Percentiles rank a stretch among this genome's conserved stretches.
These are phyloP conservation scores for Galerucella nymphaeae DNA, from an alignment of 2,888 invertebrate species.

Conservation along the genomic window DNA sequence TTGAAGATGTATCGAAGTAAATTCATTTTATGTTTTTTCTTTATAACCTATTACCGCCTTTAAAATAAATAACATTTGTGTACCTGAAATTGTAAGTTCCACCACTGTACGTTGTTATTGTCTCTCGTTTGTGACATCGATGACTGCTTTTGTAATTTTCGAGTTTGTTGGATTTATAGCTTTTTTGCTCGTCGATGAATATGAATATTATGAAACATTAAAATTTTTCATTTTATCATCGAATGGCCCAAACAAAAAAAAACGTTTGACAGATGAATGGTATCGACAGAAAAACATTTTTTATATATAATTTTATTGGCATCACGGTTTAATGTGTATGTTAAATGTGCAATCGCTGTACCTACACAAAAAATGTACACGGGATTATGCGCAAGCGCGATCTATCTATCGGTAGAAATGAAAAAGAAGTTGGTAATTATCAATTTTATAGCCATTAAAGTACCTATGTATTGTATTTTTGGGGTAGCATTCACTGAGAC, in stretches of 20 bases:
- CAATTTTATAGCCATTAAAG: no score
- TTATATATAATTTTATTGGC: not conserved
- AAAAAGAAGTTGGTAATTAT: no score
- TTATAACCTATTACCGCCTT: not conserved
- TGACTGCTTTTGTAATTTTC: slow-evolving; percentile 55
- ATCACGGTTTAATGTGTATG: not conserved
- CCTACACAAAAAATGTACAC: no score
- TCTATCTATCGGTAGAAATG: no score
- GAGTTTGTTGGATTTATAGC: slow-evolving; percentile 44
- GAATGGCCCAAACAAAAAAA: slow-evolving; percentile 10
- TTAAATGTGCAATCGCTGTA: slow-evolving; percentile 11
- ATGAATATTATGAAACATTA: slow-evolving; percentile 40
- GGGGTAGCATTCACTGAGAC: no score
- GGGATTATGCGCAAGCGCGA: no score
- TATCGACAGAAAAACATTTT: slow-evolving; percentile 6
- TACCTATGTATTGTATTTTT: no score
- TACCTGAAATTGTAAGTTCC: slow-evolving; percentile 14
- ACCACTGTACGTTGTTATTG: slow-evolving; percentile 41
- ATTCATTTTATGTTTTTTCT: not conserved
- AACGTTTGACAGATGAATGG: not conserved
- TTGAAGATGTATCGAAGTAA: no score
- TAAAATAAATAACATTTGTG: not conserved
- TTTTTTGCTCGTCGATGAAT: slow-evolving; percentile 39
- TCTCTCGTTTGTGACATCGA: slow-evolving; percentile 49
- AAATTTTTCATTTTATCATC: slow-evolving; percentile 22